These are phyloP conservation scores for Dynastes hyllus DNA, from an alignment of 2,888 invertebrate genomes.

Conservation along the genomic window DNA sequence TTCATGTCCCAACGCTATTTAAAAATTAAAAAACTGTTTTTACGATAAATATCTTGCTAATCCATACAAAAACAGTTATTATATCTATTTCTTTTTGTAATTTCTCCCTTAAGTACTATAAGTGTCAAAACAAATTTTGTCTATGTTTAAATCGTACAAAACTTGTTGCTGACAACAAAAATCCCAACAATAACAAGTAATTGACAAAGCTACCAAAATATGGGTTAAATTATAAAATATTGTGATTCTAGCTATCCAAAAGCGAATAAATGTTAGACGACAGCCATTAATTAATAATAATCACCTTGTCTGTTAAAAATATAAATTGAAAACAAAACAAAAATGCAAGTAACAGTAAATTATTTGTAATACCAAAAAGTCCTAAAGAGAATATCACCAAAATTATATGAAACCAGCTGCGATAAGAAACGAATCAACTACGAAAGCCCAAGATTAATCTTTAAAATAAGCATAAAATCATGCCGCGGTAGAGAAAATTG, in stretches of 20 bases:
- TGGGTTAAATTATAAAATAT: not conserved
- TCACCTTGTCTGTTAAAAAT: not conserved
- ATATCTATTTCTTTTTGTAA: conserved; percentile 7
- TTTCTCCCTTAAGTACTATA: not conserved
- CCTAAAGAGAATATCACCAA: not conserved
- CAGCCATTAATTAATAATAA: conserved; percentile 18
- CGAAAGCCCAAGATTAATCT: conserved; percentile 17
- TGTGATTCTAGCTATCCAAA: conserved; percentile 16
- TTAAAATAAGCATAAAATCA: conserved; percentile 29
- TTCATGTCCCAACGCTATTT: too few relatives aligned
- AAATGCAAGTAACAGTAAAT: conserved; percentile 3
- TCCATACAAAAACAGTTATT: conserved; percentile 32
- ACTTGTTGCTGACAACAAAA: conserved; percentile 9
- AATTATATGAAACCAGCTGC: not conserved
- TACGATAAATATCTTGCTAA: not conserved
- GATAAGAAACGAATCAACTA: conserved; percentile 19
- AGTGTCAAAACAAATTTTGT: not conserved
- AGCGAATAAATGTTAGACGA: conserved; percentile 18
- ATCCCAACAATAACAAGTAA: not conserved
- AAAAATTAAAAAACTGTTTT: not conserved
- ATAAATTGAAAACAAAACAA: not conserved
- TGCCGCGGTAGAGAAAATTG: conserved; percentile 12
- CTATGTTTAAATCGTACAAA: not conserved
- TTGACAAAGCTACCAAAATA: conserved; percentile 4
- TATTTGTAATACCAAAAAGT: not conserved